A percentile compares a stretch with the other conserved stretches of the same genome.
phyloP scores from a whole-genome alignment of 2,888 invertebrate genomes.

The Ernsta delagoae region DNA sequence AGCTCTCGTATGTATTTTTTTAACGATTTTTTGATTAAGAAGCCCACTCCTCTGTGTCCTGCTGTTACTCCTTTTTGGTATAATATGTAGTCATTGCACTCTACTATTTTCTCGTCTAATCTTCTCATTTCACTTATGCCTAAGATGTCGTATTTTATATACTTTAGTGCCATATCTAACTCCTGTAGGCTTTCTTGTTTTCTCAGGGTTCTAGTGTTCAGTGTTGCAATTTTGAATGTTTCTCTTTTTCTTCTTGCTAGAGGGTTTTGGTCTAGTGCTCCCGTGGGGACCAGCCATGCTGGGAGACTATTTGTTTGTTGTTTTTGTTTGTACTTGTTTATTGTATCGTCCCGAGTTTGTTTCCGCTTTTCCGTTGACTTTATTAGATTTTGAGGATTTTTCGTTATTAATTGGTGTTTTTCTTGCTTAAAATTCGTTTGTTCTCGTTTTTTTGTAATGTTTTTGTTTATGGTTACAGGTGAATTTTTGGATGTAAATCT shows the following conservation, averaged over 20 bases:
- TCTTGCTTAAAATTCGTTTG: not conserved
- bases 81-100: conserved; percentile 36
- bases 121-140: conserved; percentile 43
- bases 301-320: not conserved
- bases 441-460: not conserved
- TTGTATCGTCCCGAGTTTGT: not conserved
- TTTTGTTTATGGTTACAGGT: too few relatives aligned
- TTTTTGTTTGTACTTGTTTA: too few relatives aligned
- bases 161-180: not conserved
- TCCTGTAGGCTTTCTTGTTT: not conserved
- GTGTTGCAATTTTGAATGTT: not conserved
- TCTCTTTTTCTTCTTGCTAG: not conserved
- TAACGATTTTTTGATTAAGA: conserved; percentile 38
- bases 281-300: not conserved
- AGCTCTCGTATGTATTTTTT: conserved; percentile 42
- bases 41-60: conserved; percentile 41
- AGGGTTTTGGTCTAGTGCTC: not conserved
- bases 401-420: not conserved
- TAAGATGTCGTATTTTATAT: not conserved
- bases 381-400: too few relatives aligned
- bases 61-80: conserved; percentile 42
- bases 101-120: conserved; percentile 36
- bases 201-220: not conserved
- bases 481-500: too few relatives aligned
- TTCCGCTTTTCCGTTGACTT: not conserved